Percentiles rank a stretch among this genome's conserved stretches.
Conservation (phyloP, 2,888 invertebrate species). For the Drosophila picticornis region DNA sequence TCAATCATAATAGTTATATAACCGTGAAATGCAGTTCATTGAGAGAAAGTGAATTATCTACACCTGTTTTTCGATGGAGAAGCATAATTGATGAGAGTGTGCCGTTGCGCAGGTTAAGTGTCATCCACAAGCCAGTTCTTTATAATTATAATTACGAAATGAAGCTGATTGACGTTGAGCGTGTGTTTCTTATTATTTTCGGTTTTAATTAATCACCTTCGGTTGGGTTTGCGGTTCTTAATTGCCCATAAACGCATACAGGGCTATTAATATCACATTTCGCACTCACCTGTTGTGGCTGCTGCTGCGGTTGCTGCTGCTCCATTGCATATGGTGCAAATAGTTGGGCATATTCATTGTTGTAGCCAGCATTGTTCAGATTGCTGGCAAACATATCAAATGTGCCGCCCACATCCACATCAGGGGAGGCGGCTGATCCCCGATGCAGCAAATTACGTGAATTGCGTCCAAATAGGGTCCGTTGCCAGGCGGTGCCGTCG, state of each 20-base stretch:
- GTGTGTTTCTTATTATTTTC: not conserved
- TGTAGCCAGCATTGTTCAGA: constrained; percentile 38
- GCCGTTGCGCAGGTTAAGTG: not conserved
- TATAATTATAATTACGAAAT: not conserved
- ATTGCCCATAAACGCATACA: not conserved
- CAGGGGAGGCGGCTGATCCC: constrained; percentile 9
- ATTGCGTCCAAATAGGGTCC: constrained; percentile 92
- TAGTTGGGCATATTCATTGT: constrained; percentile 57
- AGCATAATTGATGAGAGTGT: not conserved
- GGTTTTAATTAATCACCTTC: constrained; percentile 15
- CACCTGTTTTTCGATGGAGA: not conserved
- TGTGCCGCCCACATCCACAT: constrained; percentile 17
- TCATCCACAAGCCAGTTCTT: not conserved
- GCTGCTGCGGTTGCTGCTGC: constrained; percentile 34
- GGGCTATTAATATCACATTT: constrained; percentile 8
- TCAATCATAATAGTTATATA: not conserved
- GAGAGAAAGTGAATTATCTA: not conserved
- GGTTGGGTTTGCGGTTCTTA: not conserved
- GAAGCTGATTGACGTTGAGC: not conserved
- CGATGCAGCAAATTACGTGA: constrained; percentile 86
- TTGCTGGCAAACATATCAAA: constrained; percentile 40
- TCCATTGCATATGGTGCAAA: constrained; percentile 42
- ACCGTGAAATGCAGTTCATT: not conserved
- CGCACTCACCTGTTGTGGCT: constrained; percentile 69
- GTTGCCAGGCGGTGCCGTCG: constrained; percentile 89